phyloP scores from a whole-genome alignment of 2,888 invertebrate genomes.

The Sycophila texana region DNA sequence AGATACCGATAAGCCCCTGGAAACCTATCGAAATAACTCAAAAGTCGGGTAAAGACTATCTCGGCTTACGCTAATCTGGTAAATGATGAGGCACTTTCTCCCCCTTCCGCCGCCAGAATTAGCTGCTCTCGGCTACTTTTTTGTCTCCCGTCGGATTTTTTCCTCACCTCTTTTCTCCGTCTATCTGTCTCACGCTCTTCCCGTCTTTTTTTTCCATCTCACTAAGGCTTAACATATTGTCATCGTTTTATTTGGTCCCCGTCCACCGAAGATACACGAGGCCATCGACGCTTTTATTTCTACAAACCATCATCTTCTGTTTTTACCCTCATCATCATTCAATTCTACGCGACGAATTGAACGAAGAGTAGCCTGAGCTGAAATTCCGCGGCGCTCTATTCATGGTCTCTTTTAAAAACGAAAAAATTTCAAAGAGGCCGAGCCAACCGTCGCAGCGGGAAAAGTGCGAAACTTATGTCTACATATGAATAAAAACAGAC shows the following conservation, averaged over 20 bases:
- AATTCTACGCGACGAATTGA: constrained; percentile 27
- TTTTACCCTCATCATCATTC: not conserved
- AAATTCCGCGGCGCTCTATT: too few species aligned
- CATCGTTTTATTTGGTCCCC: constrained; percentile 51
- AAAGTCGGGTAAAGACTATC: constrained; percentile 53
- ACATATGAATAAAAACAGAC: constrained; percentile 38
- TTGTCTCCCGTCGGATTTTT: not conserved
- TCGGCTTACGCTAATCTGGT: constrained; percentile 57
- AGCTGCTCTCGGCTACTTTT: not conserved
- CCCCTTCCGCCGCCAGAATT: constrained; percentile 14
- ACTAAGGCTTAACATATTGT: constrained; percentile 41
- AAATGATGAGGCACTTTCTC: constrained; percentile 53
- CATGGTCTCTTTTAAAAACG: too few species aligned
- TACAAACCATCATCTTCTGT: constrained; percentile 1
- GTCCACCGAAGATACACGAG: constrained; percentile 41
- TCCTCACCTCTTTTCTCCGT: not conserved
- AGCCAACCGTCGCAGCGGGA: constrained; percentile 3
- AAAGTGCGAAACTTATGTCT: not conserved
- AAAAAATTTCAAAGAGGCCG: constrained; percentile 22
- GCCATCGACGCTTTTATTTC: constrained; percentile 42
- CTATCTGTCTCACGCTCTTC: constrained; percentile 6
- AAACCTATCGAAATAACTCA: constrained; percentile 53
- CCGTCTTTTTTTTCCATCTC: constrained; percentile 12
- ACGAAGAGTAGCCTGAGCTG: too few species aligned
- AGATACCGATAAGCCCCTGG: constrained; percentile 53